Conservation (phyloP, 1,140 invertebrate genomes). For the Hycleus phaleratus region DNA sequence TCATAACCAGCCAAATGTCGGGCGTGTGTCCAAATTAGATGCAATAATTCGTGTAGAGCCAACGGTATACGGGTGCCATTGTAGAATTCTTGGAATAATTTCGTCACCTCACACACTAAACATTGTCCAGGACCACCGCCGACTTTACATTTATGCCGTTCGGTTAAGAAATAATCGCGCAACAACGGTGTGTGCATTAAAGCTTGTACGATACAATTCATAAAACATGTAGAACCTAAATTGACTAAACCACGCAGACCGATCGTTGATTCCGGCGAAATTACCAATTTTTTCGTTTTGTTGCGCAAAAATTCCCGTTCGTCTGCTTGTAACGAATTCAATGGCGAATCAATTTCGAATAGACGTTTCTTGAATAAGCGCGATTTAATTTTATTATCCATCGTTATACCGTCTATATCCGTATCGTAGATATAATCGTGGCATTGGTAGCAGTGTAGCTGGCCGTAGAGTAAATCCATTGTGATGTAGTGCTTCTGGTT, state of each 20-base stretch:
- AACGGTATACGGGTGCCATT: slow-evolving; percentile 81
- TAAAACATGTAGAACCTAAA: slow-evolving; percentile 97
- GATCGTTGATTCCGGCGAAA: slow-evolving; percentile 76
- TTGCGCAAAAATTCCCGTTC: slow-evolving; percentile 62
- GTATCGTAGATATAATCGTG: slow-evolving; percentile 69
- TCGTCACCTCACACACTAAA: slow-evolving; percentile 88
- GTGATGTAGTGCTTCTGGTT: slow-evolving; percentile 74
- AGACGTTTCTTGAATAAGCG: slow-evolving; percentile 31
- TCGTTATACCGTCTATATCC: slow-evolving; percentile 45
- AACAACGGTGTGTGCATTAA: slow-evolving; percentile 91
- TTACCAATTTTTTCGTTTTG: slow-evolving; percentile 65
- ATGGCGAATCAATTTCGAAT: slow-evolving; percentile 43
- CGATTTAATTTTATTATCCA: slow-evolving; percentile 38
- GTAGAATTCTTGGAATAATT: slow-evolving; percentile 81
- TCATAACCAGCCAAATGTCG: slow-evolving; percentile 92
- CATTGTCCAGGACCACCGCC: slow-evolving; percentile 49
- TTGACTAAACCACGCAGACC: slow-evolving; percentile 90
- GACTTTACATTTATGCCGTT: slow-evolving; percentile 74
- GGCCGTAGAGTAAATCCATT: slow-evolving; percentile 81
- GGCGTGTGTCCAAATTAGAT: slow-evolving; percentile 95
- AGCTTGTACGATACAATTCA: slow-evolving; percentile 96
- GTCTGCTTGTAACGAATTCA: slow-evolving; percentile 66
- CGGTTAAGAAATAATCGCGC: slow-evolving; percentile 91
- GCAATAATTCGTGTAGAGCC: slow-evolving; percentile 79
- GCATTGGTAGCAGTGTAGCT: slow-evolving; percentile 86